Conservation (phyloP, 2,888 invertebrate genomes). For the Branchellion lobata region DNA sequence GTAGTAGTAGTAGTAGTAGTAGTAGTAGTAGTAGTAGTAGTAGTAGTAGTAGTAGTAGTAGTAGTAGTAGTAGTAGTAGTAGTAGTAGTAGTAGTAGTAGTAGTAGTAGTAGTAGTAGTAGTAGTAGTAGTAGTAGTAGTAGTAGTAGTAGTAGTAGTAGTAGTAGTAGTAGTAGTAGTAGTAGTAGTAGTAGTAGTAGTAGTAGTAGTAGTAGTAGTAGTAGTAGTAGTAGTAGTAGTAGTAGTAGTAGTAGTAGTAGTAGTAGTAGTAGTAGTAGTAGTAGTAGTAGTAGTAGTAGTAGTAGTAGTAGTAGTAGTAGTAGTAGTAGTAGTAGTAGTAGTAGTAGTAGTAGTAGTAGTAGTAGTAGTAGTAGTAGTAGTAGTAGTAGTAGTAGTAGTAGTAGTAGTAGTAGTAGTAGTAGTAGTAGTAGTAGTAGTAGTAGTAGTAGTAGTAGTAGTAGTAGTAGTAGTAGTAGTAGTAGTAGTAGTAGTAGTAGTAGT, state of each 20-base stretch:
- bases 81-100: not conserved
- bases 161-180: slow-evolving; percentile 1
- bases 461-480: slow-evolving; percentile 51
- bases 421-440: slow-evolving; percentile 46
- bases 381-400: not conserved
- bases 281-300: slow-evolving; percentile 12
- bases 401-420: slow-evolving; percentile 41
- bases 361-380: slow-evolving; percentile 14
- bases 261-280: not conserved
- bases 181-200: not conserved
- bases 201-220: slow-evolving; percentile 10
- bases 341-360: not conserved
- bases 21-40: not conserved
- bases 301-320: not conserved
- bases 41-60: slow-evolving; percentile 1
- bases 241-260: slow-evolving; percentile 4
- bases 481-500: slow-evolving; percentile 42
- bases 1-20: slow-evolving; percentile 4
- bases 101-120: not conserved
- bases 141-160: not conserved
- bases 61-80: not conserved
- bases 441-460: slow-evolving; percentile 48
- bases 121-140: slow-evolving; percentile 5
- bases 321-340: slow-evolving; percentile 10
- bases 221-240: not conserved